Evolutionary conservation across 2,888 invertebrate genomes (phyloP).

Genomic region (Chydorus sphaericus): DNA sequence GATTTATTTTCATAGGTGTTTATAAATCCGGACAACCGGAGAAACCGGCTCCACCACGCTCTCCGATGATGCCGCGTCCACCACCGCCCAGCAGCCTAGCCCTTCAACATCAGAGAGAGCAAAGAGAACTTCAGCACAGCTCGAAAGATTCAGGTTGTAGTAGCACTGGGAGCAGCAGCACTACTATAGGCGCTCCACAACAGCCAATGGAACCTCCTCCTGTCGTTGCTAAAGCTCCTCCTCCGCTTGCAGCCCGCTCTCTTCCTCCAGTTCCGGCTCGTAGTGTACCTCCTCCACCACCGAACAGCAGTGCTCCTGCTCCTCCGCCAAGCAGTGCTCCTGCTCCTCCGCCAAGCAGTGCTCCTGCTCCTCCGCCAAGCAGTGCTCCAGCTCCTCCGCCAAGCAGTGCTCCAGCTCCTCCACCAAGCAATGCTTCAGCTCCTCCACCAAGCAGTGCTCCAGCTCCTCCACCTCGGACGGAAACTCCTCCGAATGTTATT

Average conservation of each 20-base stretch:
- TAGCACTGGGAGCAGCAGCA: no score
- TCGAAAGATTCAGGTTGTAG: no score
- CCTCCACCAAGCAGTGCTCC: neutral
- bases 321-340: slow-evolving; percentile 14
- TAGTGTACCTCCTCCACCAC: slow-evolving; percentile 19
- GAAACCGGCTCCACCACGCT: slow-evolving; percentile 17
- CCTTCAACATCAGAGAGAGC: neutral
- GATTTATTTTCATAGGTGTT: slow-evolving; percentile 10
- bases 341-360: slow-evolving; percentile 15
- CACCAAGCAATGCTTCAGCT: neutral
- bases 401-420: slow-evolving; percentile 27
- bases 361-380: slow-evolving; percentile 28
- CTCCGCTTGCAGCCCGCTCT: slow-evolving; percentile 10
- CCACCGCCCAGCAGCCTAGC: slow-evolving; percentile 17
- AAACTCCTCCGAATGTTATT: slow-evolving; percentile 26
- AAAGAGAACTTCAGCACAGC: neutral
- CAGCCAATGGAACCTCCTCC: slow-evolving; percentile 18
- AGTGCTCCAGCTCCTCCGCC: slow-evolving; percentile 30
- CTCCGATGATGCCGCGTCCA: slow-evolving; percentile 18
- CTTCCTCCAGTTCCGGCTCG: slow-evolving; percentile 15
- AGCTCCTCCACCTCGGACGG: slow-evolving; percentile 29
- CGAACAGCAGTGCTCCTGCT: slow-evolving; percentile 5
- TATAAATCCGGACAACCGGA: neutral
- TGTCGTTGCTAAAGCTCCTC: slow-evolving; percentile 12
- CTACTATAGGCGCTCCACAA: no score